Percentiles rank a stretch among this genome's conserved stretches.
phyloP scores from a whole-genome alignment of 2,113 vertebrate species.

The Chauna torquata region DNA sequence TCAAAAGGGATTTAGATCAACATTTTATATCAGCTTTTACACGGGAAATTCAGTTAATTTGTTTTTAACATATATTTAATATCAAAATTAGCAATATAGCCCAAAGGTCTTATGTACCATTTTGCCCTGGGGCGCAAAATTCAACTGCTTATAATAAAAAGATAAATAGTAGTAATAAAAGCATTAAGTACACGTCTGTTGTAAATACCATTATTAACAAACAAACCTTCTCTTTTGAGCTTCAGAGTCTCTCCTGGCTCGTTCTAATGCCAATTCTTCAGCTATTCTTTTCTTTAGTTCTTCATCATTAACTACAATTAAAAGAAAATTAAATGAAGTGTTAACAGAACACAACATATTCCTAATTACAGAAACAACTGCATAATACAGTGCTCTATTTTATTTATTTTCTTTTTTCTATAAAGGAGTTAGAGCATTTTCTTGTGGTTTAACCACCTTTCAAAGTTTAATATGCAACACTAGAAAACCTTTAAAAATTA shows the following conservation, averaged over 20 bases:
- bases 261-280: slow-evolving; percentile 79
- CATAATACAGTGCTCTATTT: background rate
- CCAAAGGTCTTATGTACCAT: background rate
- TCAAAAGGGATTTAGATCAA: background rate
- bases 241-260: slow-evolving; percentile 78
- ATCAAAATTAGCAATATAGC: background rate
- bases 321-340: background rate
- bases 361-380: background rate
- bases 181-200: background rate
- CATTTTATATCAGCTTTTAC: background rate
- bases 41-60: background rate
- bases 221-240: slow-evolving; percentile 78
- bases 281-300: slow-evolving; percentile 83
- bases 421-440: background rate
- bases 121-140: background rate
- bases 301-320: slow-evolving; percentile 79
- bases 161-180: background rate
- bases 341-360: background rate
- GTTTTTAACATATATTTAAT: background rate
- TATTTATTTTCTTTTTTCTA: background rate
- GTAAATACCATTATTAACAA: background rate
- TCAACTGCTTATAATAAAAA: background rate
- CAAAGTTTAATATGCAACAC: background rate
- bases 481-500: background rate
- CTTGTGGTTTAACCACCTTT: background rate